Percentiles rank a stretch among this genome's conserved stretches.
Conservation (phyloP, 2,797 vertebrate species). For the Poecilia picta region DNA sequence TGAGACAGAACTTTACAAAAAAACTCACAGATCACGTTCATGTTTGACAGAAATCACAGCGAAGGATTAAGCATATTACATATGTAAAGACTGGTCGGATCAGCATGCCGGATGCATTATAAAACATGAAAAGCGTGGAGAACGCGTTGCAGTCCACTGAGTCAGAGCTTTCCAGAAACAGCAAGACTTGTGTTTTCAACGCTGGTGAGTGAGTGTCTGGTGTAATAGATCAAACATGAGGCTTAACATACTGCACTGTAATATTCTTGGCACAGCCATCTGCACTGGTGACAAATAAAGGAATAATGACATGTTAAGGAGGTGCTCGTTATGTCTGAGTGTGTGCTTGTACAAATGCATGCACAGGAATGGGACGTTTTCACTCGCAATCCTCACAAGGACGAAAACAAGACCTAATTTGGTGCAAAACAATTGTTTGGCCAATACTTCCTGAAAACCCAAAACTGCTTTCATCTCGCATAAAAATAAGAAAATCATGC, state of each 20-base stretch:
- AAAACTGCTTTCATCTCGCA: not conserved
- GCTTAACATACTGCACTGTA: conserved; percentile 8
- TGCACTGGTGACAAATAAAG: conserved; percentile 1
- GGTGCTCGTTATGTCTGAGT: not conserved
- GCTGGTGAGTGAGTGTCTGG: not conserved
- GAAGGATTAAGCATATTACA: not conserved
- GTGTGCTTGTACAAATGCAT: not conserved
- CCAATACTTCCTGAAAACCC: not conserved
- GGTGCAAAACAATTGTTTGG: not conserved
- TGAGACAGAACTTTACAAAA: conserved; percentile 2
- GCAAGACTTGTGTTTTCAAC: not conserved
- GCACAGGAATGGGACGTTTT: not conserved
- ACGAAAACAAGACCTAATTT: not conserved
- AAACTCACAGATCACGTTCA: not conserved
- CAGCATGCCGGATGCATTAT: not conserved
- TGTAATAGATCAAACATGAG: conserved; percentile 1
- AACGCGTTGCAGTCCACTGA: not conserved
- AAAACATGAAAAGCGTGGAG: not conserved
- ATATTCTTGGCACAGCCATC: conserved; percentile 3
- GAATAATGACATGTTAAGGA: not conserved
- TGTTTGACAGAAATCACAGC: not conserved
- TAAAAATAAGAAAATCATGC: not conserved
- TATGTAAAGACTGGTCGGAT: not conserved
- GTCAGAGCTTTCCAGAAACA: conserved; percentile 4
- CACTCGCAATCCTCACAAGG: not conserved